Evolutionary conservation across 2,797 vertebrate genomes (phyloP).

Genomic region (Microctenopoma stevenorrisi): DNA sequence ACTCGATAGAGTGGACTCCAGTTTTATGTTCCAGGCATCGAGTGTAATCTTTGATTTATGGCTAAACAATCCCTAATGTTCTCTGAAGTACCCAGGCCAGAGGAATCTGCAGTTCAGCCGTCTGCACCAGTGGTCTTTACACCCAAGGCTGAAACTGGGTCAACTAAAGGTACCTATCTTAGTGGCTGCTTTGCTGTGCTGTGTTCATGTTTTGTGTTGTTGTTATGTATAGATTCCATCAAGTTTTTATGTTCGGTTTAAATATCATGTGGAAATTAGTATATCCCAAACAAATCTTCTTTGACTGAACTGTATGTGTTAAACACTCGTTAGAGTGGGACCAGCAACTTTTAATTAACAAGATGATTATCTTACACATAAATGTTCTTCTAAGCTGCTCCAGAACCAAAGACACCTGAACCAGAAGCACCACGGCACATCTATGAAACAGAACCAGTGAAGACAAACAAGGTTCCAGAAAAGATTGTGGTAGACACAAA

Average conservation of each 20-base stretch:
- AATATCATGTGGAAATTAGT: neutral
- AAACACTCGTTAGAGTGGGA: slow-evolving; percentile 76
- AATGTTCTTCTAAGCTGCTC: slow-evolving; percentile 70
- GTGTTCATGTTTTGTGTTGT: slow-evolving; percentile 12
- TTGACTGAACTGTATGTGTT: slow-evolving; percentile 33
- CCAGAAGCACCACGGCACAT: slow-evolving; percentile 18
- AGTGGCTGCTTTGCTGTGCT: neutral
- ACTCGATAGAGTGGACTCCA: slow-evolving; percentile 55
- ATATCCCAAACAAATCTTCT: neutral
- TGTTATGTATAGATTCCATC: slow-evolving; percentile 17
- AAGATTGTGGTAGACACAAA: neutral
- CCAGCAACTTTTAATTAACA: slow-evolving; percentile 23
- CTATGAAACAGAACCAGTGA: slow-evolving; percentile 2
- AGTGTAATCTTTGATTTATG: slow-evolving; percentile 40
- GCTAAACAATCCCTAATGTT: slow-evolving; percentile 59
- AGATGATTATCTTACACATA: slow-evolving; percentile 46
- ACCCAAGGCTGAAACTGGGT: slow-evolving; percentile 47
- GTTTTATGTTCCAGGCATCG: neutral
- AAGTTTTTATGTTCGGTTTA: neutral
- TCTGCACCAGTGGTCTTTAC: slow-evolving; percentile 51
- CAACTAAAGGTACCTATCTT: slow-evolving; percentile 66
- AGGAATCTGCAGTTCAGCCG: slow-evolving; percentile 58
- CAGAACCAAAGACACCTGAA: slow-evolving; percentile 66
- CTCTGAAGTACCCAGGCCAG: slow-evolving; percentile 80
- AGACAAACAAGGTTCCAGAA: neutral